These are phyloP conservation scores for Pachliopta kotzebuea DNA, from an alignment of 2,888 invertebrate species.

Conservation along the genomic window DNA sequence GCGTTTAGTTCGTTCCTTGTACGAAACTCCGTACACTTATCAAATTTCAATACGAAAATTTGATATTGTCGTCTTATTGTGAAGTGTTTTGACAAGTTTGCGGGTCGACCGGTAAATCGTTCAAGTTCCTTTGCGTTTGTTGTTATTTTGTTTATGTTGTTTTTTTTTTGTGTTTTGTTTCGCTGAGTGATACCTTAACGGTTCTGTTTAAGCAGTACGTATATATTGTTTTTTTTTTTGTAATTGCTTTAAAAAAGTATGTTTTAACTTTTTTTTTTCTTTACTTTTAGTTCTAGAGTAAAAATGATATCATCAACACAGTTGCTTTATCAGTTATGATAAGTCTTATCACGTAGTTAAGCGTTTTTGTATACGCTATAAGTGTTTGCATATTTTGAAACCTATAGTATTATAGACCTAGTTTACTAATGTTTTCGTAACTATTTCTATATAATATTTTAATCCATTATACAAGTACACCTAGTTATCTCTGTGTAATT, in stretches of 20 bases:
- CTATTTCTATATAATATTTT: neutral
- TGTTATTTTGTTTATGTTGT: slow-evolving; percentile 43
- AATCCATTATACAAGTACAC: neutral
- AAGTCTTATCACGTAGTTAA: slow-evolving; percentile 59
- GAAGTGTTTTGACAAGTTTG: slow-evolving; percentile 65
- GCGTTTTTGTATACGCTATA: slow-evolving; percentile 41
- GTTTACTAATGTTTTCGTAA: slow-evolving; percentile 1
- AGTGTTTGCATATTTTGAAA: slow-evolving; percentile 44
- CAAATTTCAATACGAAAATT: slow-evolving; percentile 77
- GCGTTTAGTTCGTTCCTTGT: slow-evolving; percentile 45
- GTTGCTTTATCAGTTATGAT: slow-evolving; percentile 72
- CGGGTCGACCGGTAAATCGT: slow-evolving; percentile 60
- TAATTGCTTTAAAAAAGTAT: slow-evolving; percentile 34
- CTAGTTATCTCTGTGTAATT: neutral
- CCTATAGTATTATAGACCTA: slow-evolving; percentile 17
- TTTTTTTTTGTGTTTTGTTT: slow-evolving; percentile 62
- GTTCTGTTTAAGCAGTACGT: slow-evolving; percentile 64
- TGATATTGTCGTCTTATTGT: slow-evolving; percentile 76
- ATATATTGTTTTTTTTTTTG: slow-evolving; percentile 46
- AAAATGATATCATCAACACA: slow-evolving; percentile 65
- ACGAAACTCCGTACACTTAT: slow-evolving; percentile 70
- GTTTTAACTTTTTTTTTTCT: slow-evolving; percentile 37
- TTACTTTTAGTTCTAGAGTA: slow-evolving; percentile 41
- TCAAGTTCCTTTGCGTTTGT: slow-evolving; percentile 39
- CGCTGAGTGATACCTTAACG: slow-evolving; percentile 57